phyloP scores from a whole-genome alignment of 2,888 invertebrate species.

The Erynnis tages region DNA sequence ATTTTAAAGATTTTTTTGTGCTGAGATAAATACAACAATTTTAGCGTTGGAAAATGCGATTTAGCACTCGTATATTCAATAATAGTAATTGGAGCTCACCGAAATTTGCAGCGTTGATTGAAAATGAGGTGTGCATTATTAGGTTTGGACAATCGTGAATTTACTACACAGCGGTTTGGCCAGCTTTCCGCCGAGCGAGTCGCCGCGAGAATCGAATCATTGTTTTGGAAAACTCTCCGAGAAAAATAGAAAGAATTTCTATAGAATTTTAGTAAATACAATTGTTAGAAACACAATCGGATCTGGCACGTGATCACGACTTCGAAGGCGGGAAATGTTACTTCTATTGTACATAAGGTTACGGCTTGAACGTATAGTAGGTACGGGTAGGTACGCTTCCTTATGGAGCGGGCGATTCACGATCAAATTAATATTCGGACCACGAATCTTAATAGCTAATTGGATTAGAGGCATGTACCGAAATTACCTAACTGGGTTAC shows the following conservation, averaged over 20 bases:
- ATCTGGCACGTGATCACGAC: slow-evolving; percentile 39
- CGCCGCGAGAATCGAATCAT: slow-evolving; percentile 29
- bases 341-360: slow-evolving; percentile 59
- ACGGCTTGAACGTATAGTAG: slow-evolving; percentile 40
- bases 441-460: slow-evolving; percentile 81
- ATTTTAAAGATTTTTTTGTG: too few species aligned
- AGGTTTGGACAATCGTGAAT: slow-evolving; percentile 4
- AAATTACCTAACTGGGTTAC: slow-evolving; percentile 78
- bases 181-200: slow-evolving; percentile 1
- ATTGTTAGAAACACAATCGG: slow-evolving; percentile 43
- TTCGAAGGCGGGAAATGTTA: slow-evolving; percentile 24
- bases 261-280: slow-evolving; percentile 44
- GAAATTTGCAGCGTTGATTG: slow-evolving; percentile 11
- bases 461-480: slow-evolving; percentile 79
- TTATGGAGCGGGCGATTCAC: slow-evolving; percentile 63
- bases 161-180: slow-evolving; percentile 13
- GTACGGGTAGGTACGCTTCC: slow-evolving; percentile 47
- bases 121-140: slow-evolving; percentile 15
- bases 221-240: slow-evolving; percentile 2
- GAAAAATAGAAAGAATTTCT: slow-evolving; percentile 26
- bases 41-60: too few species aligned
- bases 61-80: too few species aligned
- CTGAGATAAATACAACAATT: too few species aligned
- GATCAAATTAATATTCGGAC: slow-evolving; percentile 74
- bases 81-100: slow-evolving; percentile 11